These are phyloP conservation scores for Ganaspis sp. DNA, from an alignment of 1,140 invertebrate genomes.

Conservation along the genomic window DNA sequence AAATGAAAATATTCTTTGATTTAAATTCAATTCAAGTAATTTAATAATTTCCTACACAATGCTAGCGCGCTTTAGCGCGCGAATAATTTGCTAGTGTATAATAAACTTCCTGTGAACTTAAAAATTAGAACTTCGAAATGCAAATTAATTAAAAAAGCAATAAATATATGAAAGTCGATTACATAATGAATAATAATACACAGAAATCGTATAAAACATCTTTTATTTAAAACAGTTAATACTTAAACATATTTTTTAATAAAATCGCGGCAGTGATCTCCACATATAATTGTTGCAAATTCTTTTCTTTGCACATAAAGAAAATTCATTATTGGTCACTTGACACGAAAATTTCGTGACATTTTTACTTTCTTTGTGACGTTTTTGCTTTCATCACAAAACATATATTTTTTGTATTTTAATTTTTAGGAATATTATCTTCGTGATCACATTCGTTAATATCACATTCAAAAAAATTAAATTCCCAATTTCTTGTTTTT, in stretches of 20 bases:
- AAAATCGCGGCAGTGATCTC: conserved; percentile 48
- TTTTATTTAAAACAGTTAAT: conserved; percentile 51
- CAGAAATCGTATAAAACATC: conserved; percentile 35
- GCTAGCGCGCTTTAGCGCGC: too few species aligned
- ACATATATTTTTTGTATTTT: conserved; percentile 35
- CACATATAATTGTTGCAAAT: conserved; percentile 48
- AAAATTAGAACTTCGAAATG: too few species aligned
- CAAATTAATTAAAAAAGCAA: too few species aligned
- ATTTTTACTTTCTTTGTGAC: too few species aligned
- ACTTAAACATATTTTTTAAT: conserved; percentile 42
- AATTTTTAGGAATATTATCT: conserved; percentile 36
- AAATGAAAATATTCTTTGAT: too few species aligned
- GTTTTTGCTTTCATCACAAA: conserved; percentile 14
- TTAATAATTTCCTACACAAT: too few species aligned
- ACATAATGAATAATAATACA: too few species aligned
- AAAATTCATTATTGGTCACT: conserved; percentile 34
- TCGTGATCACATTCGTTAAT: background rate
- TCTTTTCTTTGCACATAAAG: conserved; percentile 29
- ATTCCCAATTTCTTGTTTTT: background rate
- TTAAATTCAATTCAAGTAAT: too few species aligned
- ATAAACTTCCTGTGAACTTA: too few species aligned
- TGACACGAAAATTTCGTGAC: conserved; percentile 34
- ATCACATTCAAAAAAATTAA: background rate
- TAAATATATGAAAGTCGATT: too few species aligned
- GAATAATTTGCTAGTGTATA: too few species aligned